phyloP scores from a whole-genome alignment of 2,113 vertebrate genomes.

The Benitochromis conjunctus region DNA sequence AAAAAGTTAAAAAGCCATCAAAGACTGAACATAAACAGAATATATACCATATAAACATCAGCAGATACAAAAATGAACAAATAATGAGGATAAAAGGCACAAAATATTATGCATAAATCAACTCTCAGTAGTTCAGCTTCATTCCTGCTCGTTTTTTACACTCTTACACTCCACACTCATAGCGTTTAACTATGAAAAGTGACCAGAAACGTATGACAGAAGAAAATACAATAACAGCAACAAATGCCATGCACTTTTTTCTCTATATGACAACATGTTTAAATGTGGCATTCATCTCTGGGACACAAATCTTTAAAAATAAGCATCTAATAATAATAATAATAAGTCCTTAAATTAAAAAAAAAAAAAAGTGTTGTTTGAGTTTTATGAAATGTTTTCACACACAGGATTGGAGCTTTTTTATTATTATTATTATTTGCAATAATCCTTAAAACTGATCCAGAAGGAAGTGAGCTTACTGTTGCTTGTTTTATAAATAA shows the following conservation, averaged over 20 bases:
- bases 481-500: neutral
- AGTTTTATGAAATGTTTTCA: neutral
- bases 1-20: neutral
- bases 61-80: neutral
- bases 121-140: neutral
- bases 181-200: fast-evolving
- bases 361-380: neutral
- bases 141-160: neutral
- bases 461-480: neutral
- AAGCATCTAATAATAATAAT: neutral
- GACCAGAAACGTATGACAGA: neutral
- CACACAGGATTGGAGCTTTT: neutral
- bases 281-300: neutral
- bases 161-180: neutral
- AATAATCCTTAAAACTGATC: neutral
- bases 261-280: neutral
- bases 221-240: neutral
- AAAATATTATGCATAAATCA: neutral
- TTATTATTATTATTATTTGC: fast-evolving
- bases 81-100: neutral
- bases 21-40: neutral
- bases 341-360: fast-evolving
- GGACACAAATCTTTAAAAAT: neutral
- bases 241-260: neutral
- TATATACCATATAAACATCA: fast-evolving